Percentiles rank a stretch among this genome's conserved stretches.
Evolutionary conservation across 2,888 invertebrate genomes (phyloP).

Genomic region (Drosophila colorata): DNA sequence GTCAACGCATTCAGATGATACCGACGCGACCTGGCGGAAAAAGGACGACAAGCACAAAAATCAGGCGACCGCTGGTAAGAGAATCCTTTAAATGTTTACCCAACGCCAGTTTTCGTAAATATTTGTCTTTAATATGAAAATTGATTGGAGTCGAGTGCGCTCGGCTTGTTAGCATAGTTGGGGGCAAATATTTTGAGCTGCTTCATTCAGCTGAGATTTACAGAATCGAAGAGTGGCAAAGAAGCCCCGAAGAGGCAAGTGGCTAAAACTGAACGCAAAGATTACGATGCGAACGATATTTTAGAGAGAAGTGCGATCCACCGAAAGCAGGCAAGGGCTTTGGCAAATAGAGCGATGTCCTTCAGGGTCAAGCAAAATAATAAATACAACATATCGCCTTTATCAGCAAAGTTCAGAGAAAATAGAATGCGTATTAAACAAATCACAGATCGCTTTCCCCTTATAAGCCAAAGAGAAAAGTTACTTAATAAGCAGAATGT

Average conservation of each 20-base stretch:
- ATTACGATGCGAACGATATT: not conserved
- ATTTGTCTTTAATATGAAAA: conserved; percentile 56
- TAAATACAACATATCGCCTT: not conserved
- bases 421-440: not conserved
- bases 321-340: not conserved
- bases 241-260: not conserved
- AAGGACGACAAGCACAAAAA: conserved; percentile 58
- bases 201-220: conserved; percentile 8
- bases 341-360: not conserved
- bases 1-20: conserved; percentile 50
- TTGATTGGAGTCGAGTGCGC: conserved; percentile 29
- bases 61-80: conserved; percentile 56
- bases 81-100: conserved; percentile 28
- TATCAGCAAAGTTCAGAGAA: not conserved
- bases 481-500: not conserved
- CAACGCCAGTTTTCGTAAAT: conserved; percentile 43
- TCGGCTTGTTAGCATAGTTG: conserved; percentile 18
- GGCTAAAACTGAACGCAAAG: not conserved
- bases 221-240: conserved; percentile 2
- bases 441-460: not conserved
- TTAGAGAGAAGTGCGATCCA: not conserved
- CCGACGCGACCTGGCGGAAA: conserved; percentile 38
- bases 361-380: not conserved
- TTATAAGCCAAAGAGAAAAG: not conserved
- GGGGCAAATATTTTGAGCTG: conserved; percentile 7